Base-by-base conservation (phyloP, 2,113 vertebrate genomes). In the Delphinus delphis region DNA sequence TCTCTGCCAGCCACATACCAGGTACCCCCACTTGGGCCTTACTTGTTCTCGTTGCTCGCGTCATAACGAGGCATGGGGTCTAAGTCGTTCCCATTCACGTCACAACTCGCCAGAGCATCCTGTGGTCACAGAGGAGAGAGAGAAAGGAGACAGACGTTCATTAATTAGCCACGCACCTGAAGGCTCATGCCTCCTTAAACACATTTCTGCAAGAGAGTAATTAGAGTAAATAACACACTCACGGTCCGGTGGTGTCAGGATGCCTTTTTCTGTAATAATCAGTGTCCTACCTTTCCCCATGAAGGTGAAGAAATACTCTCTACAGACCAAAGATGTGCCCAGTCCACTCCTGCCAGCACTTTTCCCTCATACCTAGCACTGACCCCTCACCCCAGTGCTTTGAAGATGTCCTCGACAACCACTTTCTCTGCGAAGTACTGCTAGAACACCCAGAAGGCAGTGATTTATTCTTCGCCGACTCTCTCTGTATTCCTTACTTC, bases 21-120 rank as follows among this genome's bases (percentile, higher is more conserved):
- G 79, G 87, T 76, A 87, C 25, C 97, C 85, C 26, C 76, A 36
- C 53, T 36, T 14, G 87, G 95, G 92, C 63, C 99, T 99, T 99
- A 99, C 99, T 99, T 99, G 99, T 99, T 99, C 98, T 99, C 99
- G 2, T 99, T 99, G 98, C 99, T 99, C 97, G 99, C 99, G 80
- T 99, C 99, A 1, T 99, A 99, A 91, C 99, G 99, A 97, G 99
- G 99, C 99, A 99, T 99, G 58, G 99, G 99, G 95, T 99, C 99
- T 98, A 99, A 98, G 98, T 99, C 99, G 92, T 99, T 99, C 93
- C 99, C 99, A 97, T 99, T 99, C 97, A 99, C 99, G 96, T 99
- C 99, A 97, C 99, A 99, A 98, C 99, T 99, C 94, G 99, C 99
- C 93, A 99, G 99, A 0, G 99, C 99, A 98, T 99, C 99, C 99